Evolutionary conservation across 2,888 invertebrate genomes (phyloP).

Genomic region (Phymatocera aterrima): DNA sequence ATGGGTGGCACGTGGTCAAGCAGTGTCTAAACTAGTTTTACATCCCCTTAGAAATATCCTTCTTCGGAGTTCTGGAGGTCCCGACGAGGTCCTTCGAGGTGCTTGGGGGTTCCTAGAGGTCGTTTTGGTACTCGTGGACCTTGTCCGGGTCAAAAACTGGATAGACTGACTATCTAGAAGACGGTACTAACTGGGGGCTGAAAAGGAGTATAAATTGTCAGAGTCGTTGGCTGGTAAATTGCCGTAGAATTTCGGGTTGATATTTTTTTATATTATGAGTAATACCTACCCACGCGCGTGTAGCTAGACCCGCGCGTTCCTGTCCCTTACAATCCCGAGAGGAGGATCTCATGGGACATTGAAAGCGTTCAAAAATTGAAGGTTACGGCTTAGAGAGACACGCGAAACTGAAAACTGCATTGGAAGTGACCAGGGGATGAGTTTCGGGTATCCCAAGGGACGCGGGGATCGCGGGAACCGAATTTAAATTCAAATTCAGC

Average conservation of each 20-base stretch:
- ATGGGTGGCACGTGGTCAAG: slow-evolving; percentile 66
- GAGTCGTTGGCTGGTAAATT: neutral
- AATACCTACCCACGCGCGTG: neutral
- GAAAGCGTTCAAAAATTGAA: slow-evolving; percentile 72
- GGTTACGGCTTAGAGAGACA: slow-evolving; percentile 57
- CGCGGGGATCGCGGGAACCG: slow-evolving; percentile 44
- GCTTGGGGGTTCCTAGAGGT: slow-evolving; percentile 35
- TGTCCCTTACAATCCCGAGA: slow-evolving; percentile 32
- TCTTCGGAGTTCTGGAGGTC: slow-evolving; percentile 28
- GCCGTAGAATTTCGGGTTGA: neutral
- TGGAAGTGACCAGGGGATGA: slow-evolving; percentile 70
- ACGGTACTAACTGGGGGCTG: neutral
- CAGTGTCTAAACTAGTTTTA: slow-evolving; percentile 72
- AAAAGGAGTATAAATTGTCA: neutral
- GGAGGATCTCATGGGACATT: slow-evolving; percentile 49
- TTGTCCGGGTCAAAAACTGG: slow-evolving; percentile 27
- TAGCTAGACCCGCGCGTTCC: neutral
- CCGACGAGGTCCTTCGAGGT: slow-evolving; percentile 10
- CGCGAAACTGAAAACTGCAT: slow-evolving; percentile 68
- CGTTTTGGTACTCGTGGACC: slow-evolving; percentile 26
- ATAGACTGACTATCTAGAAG: slow-evolving; percentile 5
- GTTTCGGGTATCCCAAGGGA: slow-evolving; percentile 25
- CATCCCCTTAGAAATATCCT: slow-evolving; percentile 10
- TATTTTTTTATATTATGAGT: slow-evolving; percentile 26
- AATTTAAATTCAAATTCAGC: slow-evolving; percentile 73